Percentiles rank a stretch among this genome's conserved stretches.
Conservation (phyloP, 2,888 invertebrate species). For the Heterodera filipjevi region DNA sequence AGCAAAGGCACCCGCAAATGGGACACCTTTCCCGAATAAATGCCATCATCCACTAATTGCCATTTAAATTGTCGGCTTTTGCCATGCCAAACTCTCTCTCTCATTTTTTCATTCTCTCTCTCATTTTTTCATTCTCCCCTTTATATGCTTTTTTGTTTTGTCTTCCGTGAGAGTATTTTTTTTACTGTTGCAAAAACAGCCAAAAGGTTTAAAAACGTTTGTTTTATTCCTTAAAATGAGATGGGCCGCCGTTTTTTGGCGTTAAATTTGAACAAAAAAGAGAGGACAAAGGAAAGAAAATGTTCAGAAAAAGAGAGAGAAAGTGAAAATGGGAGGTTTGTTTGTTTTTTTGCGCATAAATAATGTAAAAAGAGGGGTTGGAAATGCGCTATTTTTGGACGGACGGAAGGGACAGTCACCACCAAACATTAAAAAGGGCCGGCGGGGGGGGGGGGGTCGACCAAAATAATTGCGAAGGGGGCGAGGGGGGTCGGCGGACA, state of each 20-base stretch:
- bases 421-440: no score
- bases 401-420: no score
- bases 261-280: not conserved
- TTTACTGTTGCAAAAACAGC: not conserved
- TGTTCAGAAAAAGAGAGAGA: no score
- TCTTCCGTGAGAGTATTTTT: not conserved
- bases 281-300: not conserved
- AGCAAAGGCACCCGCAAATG: not conserved
- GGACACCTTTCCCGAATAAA: not conserved
- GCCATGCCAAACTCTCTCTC: not conserved
- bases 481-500: no score
- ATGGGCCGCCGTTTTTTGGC: not conserved
- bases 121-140: not conserved
- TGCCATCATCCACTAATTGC: not conserved
- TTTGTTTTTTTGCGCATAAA: not conserved
- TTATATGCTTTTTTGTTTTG: no score
- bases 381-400: not conserved
- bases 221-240: not conserved
- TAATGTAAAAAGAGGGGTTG: not conserved
- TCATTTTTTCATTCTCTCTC: not conserved
- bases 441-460: no score
- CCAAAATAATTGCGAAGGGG: no score
- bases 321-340: not conserved
- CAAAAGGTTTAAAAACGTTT: not conserved
- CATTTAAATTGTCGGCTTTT: not conserved